Evolutionary conservation across 2,113 vertebrate genomes (phyloP).

Genomic region (Sturnus vulgaris): DNA sequence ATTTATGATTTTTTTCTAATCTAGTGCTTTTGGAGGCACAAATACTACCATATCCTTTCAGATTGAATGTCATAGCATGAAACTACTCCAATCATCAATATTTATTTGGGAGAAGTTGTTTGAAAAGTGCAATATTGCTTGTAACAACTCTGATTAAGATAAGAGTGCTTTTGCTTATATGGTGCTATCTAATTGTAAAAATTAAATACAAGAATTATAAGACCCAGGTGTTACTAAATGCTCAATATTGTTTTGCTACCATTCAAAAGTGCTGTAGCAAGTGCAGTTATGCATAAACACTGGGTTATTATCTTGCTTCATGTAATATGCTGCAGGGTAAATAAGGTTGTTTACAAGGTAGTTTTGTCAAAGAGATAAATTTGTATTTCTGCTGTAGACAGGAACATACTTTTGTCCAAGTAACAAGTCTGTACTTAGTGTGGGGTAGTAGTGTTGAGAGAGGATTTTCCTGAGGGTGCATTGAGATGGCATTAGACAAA

Average conservation of each 20-base stretch:
- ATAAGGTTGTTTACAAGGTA: background rate
- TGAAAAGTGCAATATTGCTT: background rate
- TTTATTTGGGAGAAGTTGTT: background rate
- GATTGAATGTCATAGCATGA: background rate
- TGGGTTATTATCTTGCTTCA: background rate
- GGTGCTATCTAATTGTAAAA: background rate
- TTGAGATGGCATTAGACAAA: background rate
- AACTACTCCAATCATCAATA: background rate
- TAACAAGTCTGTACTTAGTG: background rate
- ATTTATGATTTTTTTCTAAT: background rate
- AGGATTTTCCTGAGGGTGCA: background rate
- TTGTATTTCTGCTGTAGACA: background rate
- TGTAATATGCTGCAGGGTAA: background rate
- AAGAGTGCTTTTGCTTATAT: background rate
- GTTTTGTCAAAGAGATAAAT: background rate
- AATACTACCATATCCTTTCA: background rate
- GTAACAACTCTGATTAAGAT: background rate
- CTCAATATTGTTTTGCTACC: background rate
- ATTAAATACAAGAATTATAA: background rate
- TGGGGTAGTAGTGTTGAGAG: too few species aligned
- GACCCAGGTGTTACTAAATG: background rate
- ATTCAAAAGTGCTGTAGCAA: background rate
- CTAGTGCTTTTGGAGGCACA: background rate
- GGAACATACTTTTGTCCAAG: background rate
- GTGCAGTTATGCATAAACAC: fast-evolving